phyloP scores from a whole-genome alignment of 1,140 invertebrate genomes.

The Achroia grisella region DNA sequence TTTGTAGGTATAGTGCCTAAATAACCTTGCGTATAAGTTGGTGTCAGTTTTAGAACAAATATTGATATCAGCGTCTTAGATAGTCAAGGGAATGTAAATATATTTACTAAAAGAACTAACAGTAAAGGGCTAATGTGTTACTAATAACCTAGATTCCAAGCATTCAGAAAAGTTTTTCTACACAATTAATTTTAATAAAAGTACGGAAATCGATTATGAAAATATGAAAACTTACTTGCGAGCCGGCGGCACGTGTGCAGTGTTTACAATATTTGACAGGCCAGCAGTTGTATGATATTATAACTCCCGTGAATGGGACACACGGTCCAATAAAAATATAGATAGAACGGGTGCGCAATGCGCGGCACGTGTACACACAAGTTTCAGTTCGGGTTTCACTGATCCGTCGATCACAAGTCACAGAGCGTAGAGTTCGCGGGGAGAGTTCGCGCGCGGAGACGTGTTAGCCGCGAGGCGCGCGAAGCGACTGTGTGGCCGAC shows the following conservation, averaged over 20 bases:
- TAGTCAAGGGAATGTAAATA: too few species aligned
- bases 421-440: constrained; percentile 19
- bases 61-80: too few species aligned
- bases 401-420: constrained; percentile 48
- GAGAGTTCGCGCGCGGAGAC: constrained; percentile 19
- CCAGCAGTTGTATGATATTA: constrained; percentile 42
- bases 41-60: too few species aligned
- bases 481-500: constrained; percentile 52
- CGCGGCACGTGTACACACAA: constrained; percentile 41
- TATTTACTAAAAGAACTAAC: too few species aligned
- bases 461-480: constrained; percentile 46
- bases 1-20: too few species aligned
- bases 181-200: too few species aligned
- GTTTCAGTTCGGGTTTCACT: constrained; percentile 35
- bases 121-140: too few species aligned
- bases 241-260: constrained; percentile 54
- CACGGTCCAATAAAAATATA: constrained; percentile 36
- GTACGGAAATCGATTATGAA: too few species aligned
- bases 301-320: constrained; percentile 27
- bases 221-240: constrained; percentile 53
- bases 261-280: constrained; percentile 64
- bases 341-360: constrained; percentile 32
- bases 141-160: too few species aligned
- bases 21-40: too few species aligned
- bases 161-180: too few species aligned